These are phyloP conservation scores for Orchesellides sinensis DNA, from an alignment of 2,888 invertebrate species.

Conservation along the genomic window DNA sequence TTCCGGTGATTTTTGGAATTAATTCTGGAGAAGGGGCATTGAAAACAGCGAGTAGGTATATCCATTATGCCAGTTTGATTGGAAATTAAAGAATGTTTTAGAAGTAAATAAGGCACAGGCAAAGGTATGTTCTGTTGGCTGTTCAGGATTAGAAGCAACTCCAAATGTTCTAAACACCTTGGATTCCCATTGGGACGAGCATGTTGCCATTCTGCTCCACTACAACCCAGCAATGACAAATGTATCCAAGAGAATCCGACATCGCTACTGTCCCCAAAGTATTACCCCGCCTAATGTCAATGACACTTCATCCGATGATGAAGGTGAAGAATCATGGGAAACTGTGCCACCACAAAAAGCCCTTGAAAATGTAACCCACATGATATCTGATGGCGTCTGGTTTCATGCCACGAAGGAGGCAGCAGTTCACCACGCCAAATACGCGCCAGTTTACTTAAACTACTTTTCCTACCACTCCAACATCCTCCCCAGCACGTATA, in stretches of 20 bases:
- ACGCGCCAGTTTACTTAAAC: constrained; percentile 68
- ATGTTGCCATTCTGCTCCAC: constrained; percentile 63
- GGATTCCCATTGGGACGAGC: constrained; percentile 63
- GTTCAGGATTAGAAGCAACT: constrained; percentile 50
- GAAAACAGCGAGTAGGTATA: constrained; percentile 59
- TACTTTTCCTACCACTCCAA: constrained; percentile 66
- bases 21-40: constrained; percentile 60
- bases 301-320: not conserved
- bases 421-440: constrained; percentile 59
- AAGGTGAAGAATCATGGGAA: not conserved
- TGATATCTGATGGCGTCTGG: constrained; percentile 69
- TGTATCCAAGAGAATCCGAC: constrained; percentile 55
- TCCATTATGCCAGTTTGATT: too few relatives aligned
- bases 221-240: constrained; percentile 63
- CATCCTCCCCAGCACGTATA: constrained; percentile 58
- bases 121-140: not conserved
- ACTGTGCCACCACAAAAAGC: constrained; percentile 46
- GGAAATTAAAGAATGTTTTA: too few relatives aligned
- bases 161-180: constrained; percentile 27
- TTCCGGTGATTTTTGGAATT: constrained; percentile 64
- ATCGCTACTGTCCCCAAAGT: constrained; percentile 61
- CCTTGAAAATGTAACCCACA: constrained; percentile 52
- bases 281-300: not conserved
- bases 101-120: too few relatives aligned
- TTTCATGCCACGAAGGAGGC: constrained; percentile 65